Percentiles rank a stretch among this genome's conserved stretches.
These are phyloP conservation scores for Helleia helle DNA, from an alignment of 2,888 invertebrate genomes.

Conservation along the genomic window DNA sequence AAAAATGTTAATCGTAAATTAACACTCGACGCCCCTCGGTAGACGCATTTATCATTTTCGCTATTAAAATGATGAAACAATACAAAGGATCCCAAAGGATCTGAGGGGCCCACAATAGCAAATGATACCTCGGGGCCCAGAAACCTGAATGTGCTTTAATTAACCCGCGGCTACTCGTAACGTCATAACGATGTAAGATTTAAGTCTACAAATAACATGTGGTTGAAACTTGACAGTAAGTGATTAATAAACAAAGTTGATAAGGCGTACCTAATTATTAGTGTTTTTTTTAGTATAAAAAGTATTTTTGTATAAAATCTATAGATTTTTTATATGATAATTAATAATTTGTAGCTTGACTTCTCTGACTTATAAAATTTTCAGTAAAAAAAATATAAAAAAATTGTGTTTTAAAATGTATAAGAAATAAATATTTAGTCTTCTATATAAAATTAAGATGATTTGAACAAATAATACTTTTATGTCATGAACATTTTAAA, in stretches of 20 bases:
- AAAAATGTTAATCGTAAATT: constrained; percentile 16
- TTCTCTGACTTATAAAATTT: too few relatives aligned
- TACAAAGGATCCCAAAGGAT: constrained; percentile 59
- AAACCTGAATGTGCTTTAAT: constrained; percentile 62
- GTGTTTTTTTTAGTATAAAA: not conserved
- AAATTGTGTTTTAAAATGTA: too few relatives aligned
- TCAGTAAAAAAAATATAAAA: too few relatives aligned
- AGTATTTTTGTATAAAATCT: not conserved
- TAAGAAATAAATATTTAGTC: too few relatives aligned
- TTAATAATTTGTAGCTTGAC: too few relatives aligned
- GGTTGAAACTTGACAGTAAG: constrained; percentile 4
- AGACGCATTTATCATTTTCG: constrained; percentile 70
- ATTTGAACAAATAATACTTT: too few relatives aligned
- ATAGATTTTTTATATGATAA: too few relatives aligned
- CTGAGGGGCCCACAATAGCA: constrained; percentile 64
- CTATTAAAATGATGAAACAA: constrained; percentile 65
- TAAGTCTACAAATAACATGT: constrained; percentile 23
- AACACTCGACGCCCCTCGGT: constrained; percentile 40
- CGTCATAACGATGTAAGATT: constrained; percentile 49
- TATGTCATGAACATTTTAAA: too few relatives aligned
- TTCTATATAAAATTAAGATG: too few relatives aligned
- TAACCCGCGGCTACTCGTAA: constrained; percentile 61
- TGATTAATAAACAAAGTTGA: not conserved
- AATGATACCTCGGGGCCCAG: constrained; percentile 65
- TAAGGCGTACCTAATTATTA: constrained; percentile 4